A percentile compares a stretch with the other conserved stretches of the same genome.
Conservation (phyloP, 2,888 invertebrate species). For the Perithous albicinctus region DNA sequence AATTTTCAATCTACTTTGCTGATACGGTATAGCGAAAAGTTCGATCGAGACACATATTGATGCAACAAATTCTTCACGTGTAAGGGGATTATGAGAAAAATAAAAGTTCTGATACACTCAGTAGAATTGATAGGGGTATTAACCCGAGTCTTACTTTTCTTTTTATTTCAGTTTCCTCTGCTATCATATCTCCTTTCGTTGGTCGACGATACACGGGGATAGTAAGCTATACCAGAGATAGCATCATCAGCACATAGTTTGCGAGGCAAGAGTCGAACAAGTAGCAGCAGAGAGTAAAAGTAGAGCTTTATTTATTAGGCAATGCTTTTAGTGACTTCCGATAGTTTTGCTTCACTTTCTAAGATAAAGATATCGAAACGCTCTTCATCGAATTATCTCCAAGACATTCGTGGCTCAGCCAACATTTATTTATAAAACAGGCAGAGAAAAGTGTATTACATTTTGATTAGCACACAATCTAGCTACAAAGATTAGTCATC, state of each 20-base stretch:
- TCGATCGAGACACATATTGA: neutral
- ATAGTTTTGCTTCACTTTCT: slow-evolving; percentile 23
- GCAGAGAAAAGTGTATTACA: neutral
- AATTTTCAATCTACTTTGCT: neutral
- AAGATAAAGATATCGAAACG: slow-evolving; percentile 45
- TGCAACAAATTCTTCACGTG: neutral
- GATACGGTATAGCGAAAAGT: no score
- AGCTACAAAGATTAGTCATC: neutral
- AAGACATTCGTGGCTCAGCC: slow-evolving; percentile 29
- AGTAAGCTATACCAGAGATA: slow-evolving; percentile 52
- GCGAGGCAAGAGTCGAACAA: slow-evolving; percentile 12
- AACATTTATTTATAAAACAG: slow-evolving; percentile 22
- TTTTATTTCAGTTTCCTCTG: slow-evolving; percentile 54
- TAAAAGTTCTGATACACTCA: neutral
- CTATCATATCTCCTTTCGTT: slow-evolving; percentile 64
- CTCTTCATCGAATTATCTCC: slow-evolving; percentile 41
- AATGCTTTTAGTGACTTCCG: slow-evolving; percentile 78
- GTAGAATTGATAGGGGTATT: neutral
- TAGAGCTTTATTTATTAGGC: slow-evolving; percentile 80
- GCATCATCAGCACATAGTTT: slow-evolving; percentile 63
- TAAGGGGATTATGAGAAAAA: neutral
- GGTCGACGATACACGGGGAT: slow-evolving; percentile 53
- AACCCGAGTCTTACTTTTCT: slow-evolving; percentile 11
- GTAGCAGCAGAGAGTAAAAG: slow-evolving; percentile 68
- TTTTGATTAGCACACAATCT: neutral